These are phyloP conservation scores for Cyprinodon diabolis DNA, from an alignment of 2,797 vertebrate genomes.

Conservation along the genomic window DNA sequence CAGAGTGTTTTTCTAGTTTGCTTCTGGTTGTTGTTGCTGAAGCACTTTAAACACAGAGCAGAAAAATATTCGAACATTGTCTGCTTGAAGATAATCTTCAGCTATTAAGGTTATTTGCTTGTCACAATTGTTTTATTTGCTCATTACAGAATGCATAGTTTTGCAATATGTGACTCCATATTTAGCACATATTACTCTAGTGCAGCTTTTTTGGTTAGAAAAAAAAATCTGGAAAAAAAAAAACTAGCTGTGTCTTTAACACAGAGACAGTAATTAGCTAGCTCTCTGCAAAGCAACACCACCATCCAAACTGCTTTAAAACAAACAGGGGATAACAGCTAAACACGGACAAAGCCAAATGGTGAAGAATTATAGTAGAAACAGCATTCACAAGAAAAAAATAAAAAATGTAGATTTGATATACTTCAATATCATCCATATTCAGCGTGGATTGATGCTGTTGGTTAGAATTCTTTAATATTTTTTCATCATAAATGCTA, in stretches of 20 bases:
- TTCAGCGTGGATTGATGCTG: too few species aligned
- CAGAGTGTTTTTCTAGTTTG: conserved; percentile 64
- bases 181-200: conserved; percentile 4
- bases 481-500: too few species aligned
- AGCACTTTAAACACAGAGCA: conserved; percentile 54
- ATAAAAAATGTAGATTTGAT: not conserved
- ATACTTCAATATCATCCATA: not conserved
- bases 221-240: conserved; percentile 3
- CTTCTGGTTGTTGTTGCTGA: conserved; percentile 70
- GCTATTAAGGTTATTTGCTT: conserved; percentile 65
- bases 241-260: not conserved
- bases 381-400: not conserved
- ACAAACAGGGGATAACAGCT: not conserved
- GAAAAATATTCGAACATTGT: conserved; percentile 55
- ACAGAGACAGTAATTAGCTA: conserved; percentile 9
- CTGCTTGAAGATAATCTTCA: conserved; percentile 64
- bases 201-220: conserved; percentile 26
- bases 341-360: not conserved
- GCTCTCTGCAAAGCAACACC: conserved; percentile 9
- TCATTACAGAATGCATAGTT: conserved; percentile 54
- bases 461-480: too few species aligned
- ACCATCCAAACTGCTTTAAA: conserved; percentile 17
- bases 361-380: not conserved
- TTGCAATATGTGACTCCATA: conserved; percentile 29
- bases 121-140: conserved; percentile 54